Evolutionary conservation across 2,888 invertebrate species (phyloP).

Genomic region (Leptothorax acervorum): DNA sequence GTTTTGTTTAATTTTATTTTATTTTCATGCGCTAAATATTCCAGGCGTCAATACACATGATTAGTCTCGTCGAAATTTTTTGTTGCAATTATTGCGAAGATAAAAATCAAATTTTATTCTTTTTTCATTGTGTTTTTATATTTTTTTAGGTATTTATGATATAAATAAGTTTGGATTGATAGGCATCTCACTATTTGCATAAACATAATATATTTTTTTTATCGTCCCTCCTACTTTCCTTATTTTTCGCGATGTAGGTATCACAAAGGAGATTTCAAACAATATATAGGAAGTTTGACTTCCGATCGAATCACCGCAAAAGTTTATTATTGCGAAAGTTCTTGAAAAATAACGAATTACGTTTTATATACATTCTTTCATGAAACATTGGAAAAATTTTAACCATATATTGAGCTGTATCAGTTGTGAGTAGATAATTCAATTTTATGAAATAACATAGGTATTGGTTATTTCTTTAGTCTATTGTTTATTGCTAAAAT

Average conservation of each 20-base stretch:
- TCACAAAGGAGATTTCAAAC: background rate
- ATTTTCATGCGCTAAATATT: background rate
- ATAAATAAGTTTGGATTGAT: background rate
- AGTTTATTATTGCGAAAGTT: slow-evolving; percentile 31
- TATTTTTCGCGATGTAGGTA: background rate
- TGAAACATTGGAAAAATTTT: slow-evolving; percentile 10
- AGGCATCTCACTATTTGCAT: background rate
- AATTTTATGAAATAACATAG: background rate
- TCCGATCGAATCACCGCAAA: background rate
- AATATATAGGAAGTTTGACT: background rate
- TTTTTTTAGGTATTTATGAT: background rate
- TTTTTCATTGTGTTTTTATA: background rate
- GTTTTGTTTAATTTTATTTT: background rate
- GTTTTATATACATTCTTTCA: slow-evolving; percentile 12
- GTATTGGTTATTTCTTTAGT: background rate
- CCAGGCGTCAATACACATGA: background rate
- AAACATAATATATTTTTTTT: background rate
- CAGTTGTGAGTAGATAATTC: background rate
- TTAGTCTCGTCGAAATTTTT: background rate
- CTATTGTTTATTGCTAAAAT: background rate
- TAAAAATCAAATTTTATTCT: background rate
- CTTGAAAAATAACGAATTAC: background rate
- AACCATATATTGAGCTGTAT: background rate
- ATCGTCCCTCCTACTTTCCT: background rate
- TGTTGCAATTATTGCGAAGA: background rate